Evolutionary conservation across 2,113 vertebrate genomes (phyloP), one percentile per base, ranked within the genome.

Genomic region (Saccopteryx leptura): DNA sequence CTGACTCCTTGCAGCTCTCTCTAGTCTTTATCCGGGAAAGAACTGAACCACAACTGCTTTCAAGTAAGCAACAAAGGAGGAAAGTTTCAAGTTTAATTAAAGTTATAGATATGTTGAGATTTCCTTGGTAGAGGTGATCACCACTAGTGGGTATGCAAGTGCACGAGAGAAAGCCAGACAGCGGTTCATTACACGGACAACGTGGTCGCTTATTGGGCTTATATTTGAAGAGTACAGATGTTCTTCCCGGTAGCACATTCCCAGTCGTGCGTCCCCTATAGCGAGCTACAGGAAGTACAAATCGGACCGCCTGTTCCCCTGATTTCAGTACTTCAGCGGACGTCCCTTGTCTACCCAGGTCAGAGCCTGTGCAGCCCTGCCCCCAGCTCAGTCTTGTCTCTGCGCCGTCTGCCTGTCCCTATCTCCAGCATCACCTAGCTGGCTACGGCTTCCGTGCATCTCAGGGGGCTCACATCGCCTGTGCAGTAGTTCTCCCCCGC

Each of bases 361-460:
- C 54, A 52, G n/a, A 71, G 6, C 13, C 74, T 28, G 15, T 52
- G 11, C 17, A 19, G 3, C 7, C 13, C 72, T 33, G 71, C 15
- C 33, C 18, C 1, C 0, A 0, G 24, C 12, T 63, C 68, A 54
- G 50, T 19, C 28, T 52, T 26, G 0, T n/a, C 46, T 76, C 61
- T 86, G 33, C 68, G 39, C 11, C 1, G 9, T 63, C 21, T 82
- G 11, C 33, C 33, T 85, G 31, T 71, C 46, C 58, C 56, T 69
- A 23, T 12, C 15, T 50, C 54, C n/a, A 82, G 26, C 33, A 58
- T 12, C 31, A 2, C 17, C 31, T 31, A 58, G 86, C 11, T 14
- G 63, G 5, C 2, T 4, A 21, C 23, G 60, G n/a, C 21, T 69
- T 52, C 56, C 31, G 4, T 2, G n/a, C 1, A 9, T 12, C 50